Base-by-base conservation (phyloP, 2,797 vertebrate species). In the Leptatherina wallacei region DNA sequence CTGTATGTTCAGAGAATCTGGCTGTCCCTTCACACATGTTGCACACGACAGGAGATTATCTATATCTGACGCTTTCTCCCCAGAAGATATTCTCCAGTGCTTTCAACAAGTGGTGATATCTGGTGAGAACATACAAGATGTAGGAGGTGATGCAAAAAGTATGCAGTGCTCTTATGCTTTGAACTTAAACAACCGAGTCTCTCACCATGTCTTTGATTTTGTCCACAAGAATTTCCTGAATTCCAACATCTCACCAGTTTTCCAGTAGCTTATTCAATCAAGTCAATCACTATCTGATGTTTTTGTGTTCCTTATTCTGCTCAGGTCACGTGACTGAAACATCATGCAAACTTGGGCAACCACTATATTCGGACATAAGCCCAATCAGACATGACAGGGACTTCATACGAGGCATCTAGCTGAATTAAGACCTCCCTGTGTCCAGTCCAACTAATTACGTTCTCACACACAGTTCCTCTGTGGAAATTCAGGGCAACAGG, bases 381-480 rank as follows among this genome's bases (percentile, higher is more conserved):
- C 56, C 40, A 64, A 57, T n/a, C 40, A 36, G 16, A 38, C 24
- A 64, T 58, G 69, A 47, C 44, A 58, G 42, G 30, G 18, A 63
- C 42, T 49, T 63, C 29, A 49, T 32, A 47, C 6, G 5, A 49
- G 29, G 3, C 20, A 51, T 30, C n/a, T 16, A 14, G 61, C 29
- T 9, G 29, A 29, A 38, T 54, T 11, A 32, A 54, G 36, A 30
- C 68, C 47, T 56, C 44, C 10, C 56, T 38, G 30, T 47, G 44
- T 65, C 61, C 20, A 20, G 52, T 71, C 60, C 2, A 16, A 29
- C 60, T 62, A 42, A 49, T 62, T 47, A 29, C 40, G 18, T 47
- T 62, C 40, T 47, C 14, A 47, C 60, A 47, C 35, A 6, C 30
- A 57, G 38, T 40, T 65, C 44, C 16, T 73, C 33, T 73, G 70